Evolutionary conservation across 1,140 invertebrate genomes (phyloP).

Genomic region (Galleria mellonella): DNA sequence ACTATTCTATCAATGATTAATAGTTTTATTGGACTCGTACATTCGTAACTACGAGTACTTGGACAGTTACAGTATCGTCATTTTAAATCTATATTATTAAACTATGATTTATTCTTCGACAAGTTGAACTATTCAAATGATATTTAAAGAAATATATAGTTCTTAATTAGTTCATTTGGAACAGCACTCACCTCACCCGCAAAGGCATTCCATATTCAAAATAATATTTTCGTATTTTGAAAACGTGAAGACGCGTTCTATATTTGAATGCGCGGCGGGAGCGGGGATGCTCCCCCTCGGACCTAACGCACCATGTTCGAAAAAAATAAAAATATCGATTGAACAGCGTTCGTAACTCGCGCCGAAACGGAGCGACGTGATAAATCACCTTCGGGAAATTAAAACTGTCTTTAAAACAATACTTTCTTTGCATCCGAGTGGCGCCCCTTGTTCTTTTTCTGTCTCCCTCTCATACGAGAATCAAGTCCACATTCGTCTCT

Average conservation of each 20-base stretch:
- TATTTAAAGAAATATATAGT: no score
- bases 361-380: slow-evolving; percentile 42
- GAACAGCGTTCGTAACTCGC: slow-evolving; percentile 37
- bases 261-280: slow-evolving; percentile 64
- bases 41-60: no score
- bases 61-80: no score
- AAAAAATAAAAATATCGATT: slow-evolving; percentile 46
- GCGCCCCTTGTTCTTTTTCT: slow-evolving; percentile 21
- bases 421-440: slow-evolving; percentile 45
- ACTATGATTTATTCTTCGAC: no score
- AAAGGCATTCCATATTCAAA: slow-evolving; percentile 59
- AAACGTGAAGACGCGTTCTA: slow-evolving; percentile 52
- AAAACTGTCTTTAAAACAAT: slow-evolving; percentile 73
- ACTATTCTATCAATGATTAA: background rate
- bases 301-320: slow-evolving; percentile 26
- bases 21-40: no score
- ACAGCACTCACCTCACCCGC: slow-evolving; percentile 52
- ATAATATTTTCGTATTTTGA: slow-evolving; percentile 44
- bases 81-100: no score
- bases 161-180: no score
- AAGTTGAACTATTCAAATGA: no score
- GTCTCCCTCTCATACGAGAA: slow-evolving; percentile 8
- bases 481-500: slow-evolving; percentile 15
- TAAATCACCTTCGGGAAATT: slow-evolving; percentile 73
- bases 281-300: no score